Evolutionary conservation across 2,888 invertebrate species (phyloP).

Genomic region (Serrognathus titanus): DNA sequence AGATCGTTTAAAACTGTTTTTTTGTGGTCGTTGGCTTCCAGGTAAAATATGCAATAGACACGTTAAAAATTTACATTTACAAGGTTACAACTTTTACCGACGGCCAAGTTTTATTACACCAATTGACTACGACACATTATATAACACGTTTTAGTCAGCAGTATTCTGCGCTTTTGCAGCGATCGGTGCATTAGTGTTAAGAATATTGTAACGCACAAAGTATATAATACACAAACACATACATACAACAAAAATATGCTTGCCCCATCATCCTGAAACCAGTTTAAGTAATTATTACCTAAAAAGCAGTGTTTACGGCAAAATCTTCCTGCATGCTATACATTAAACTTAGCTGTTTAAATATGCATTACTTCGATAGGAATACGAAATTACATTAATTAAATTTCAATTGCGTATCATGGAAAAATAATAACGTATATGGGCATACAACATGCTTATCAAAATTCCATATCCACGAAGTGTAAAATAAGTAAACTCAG

Average conservation of each 20-base stretch:
- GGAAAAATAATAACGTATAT: slow-evolving; percentile 4
- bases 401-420: slow-evolving; percentile 12
- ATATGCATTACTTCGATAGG: slow-evolving; percentile 2
- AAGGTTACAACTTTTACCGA: slow-evolving; percentile 12
- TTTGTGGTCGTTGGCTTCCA: slow-evolving; percentile 36
- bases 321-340: slow-evolving; percentile 2
- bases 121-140: slow-evolving; percentile 3
- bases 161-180: background rate
- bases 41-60: slow-evolving; percentile 30
- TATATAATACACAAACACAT: background rate
- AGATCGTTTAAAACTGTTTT: slow-evolving; percentile 32
- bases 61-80: slow-evolving; percentile 10
- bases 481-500: background rate
- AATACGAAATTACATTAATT: slow-evolving; percentile 6
- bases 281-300: slow-evolving; percentile 22
- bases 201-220: too few relatives aligned
- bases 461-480: background rate
- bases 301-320: slow-evolving; percentile 4
- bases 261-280: slow-evolving; percentile 18
- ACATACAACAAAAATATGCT: background rate
- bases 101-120: slow-evolving; percentile 8
- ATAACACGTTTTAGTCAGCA: background rate
- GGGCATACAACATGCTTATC: background rate
- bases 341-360: background rate
- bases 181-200: too few relatives aligned